Evolutionary conservation across 2,797 vertebrate species (phyloP).

Genomic region (Cetoscarus ocellatus): DNA sequence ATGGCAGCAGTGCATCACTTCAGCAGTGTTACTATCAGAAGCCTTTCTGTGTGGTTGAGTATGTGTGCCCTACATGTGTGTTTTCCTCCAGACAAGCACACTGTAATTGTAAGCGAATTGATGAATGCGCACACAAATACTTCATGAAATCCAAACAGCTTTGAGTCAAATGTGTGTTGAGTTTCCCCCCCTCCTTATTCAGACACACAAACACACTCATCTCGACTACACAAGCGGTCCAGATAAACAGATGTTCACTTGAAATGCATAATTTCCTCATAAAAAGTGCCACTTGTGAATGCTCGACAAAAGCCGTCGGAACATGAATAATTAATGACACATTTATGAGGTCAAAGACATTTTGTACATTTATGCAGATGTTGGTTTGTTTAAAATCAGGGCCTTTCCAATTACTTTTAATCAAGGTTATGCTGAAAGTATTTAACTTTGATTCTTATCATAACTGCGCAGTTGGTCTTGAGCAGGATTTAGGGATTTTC

Average conservation of each 20-base stretch:
- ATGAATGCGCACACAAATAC: slow-evolving; percentile 43
- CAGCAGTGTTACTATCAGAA: slow-evolving; percentile 11
- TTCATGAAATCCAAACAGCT: slow-evolving; percentile 29
- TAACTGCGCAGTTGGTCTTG: too few species aligned
- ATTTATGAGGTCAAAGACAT: slow-evolving; percentile 36
- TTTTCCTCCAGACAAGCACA: slow-evolving; percentile 26
- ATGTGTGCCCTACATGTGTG: slow-evolving; percentile 29
- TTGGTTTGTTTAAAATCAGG: slow-evolving; percentile 31
- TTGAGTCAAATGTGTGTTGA: slow-evolving; percentile 45
- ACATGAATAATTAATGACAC: slow-evolving; percentile 64
- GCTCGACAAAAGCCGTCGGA: slow-evolving; percentile 34
- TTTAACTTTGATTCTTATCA: slow-evolving; percentile 15
- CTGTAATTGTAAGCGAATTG: slow-evolving; percentile 55
- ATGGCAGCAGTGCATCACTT: too few species aligned
- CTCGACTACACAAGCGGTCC: not conserved
- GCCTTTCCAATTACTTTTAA: not conserved
- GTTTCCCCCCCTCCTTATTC: slow-evolving; percentile 2
- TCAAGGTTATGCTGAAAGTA: not conserved
- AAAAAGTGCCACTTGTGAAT: slow-evolving; percentile 30
- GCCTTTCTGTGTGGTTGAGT: slow-evolving; percentile 14
- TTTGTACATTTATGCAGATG: slow-evolving; percentile 37
- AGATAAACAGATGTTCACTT: slow-evolving; percentile 44
- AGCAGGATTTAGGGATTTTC: too few species aligned
- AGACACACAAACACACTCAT: not conserved
- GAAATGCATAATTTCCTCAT: slow-evolving; percentile 48